Percentiles rank a stretch among this genome's conserved stretches.
Conservation (phyloP, 37 sponge, comb jelly and placozoan genomes). For the Ianthella basta region DNA sequence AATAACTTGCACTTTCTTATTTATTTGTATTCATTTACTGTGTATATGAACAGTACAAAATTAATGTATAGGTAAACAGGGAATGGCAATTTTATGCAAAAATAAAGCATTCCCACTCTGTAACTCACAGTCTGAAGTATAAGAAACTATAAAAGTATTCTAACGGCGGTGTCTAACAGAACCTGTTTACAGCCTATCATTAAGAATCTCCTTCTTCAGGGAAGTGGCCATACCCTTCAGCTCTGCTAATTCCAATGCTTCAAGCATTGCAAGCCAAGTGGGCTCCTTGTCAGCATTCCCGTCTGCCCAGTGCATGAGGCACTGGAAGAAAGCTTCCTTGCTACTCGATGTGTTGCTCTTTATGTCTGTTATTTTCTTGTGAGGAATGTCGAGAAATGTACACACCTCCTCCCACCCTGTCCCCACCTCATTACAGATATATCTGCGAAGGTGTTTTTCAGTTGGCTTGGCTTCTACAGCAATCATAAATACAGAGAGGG, state of each 20-base stretch:
- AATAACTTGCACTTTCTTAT: too few relatives aligned
- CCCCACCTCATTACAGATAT: neutral
- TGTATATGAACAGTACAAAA: too few relatives aligned
- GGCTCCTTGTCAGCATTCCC: neutral
- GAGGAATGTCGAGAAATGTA: neutral
- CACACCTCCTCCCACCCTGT: neutral
- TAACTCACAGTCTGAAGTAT: too few relatives aligned
- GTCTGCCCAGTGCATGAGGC: neutral
- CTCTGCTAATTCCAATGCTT: neutral
- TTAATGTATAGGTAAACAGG: too few relatives aligned
- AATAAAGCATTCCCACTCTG: too few relatives aligned
- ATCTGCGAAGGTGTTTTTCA: constrained; percentile 16
- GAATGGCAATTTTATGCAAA: too few relatives aligned
- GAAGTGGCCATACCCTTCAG: neutral
- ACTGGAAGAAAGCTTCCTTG: neutral
- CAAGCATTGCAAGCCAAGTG: neutral
- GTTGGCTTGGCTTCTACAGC: constrained; percentile 28
- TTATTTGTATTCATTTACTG: too few relatives aligned
- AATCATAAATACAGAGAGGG: neutral
- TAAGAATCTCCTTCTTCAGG: neutral
- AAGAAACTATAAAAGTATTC: too few relatives aligned
- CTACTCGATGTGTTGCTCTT: neutral
- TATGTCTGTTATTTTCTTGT: neutral
- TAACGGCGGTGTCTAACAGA: too few relatives aligned
- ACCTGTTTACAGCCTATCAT: too few relatives aligned